These are phyloP conservation scores for Drosophila tristis DNA, from an alignment of 1,140 invertebrate genomes.

Conservation along the genomic window DNA sequence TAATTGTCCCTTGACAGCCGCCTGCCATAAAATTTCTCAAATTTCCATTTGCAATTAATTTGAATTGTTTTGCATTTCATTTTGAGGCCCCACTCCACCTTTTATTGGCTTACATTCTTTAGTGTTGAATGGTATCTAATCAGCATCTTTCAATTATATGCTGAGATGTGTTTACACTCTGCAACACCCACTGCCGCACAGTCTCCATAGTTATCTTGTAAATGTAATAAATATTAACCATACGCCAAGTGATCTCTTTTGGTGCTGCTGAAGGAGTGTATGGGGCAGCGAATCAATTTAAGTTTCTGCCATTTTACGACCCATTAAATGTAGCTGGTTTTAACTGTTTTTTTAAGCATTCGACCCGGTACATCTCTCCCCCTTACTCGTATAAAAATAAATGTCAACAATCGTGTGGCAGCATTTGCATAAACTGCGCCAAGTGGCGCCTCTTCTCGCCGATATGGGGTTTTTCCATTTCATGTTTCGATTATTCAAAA, in stretches of 20 bases:
- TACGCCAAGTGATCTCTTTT: slow-evolving; percentile 25
- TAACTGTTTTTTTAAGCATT: background rate
- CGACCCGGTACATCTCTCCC: no score
- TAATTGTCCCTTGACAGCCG: no score
- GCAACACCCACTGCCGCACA: background rate
- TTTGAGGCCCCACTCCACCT: background rate
- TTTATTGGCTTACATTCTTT: background rate
- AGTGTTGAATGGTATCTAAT: slow-evolving; percentile 31
- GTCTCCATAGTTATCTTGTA: background rate
- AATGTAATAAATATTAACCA: slow-evolving; percentile 32
- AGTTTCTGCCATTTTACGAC: slow-evolving; percentile 25
- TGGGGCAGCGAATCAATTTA: slow-evolving; percentile 38
- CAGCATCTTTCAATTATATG: slow-evolving; percentile 54
- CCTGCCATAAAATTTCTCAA: slow-evolving; percentile 24
- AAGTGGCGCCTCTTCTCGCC: background rate
- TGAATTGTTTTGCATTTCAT: slow-evolving; percentile 32
- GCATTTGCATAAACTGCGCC: slow-evolving; percentile 38
- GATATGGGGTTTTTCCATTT: slow-evolving; percentile 7
- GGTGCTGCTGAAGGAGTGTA: slow-evolving; percentile 30
- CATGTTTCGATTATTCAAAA: slow-evolving; percentile 38
- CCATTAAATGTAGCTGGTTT: slow-evolving; percentile 13
- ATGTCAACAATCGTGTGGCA: slow-evolving; percentile 35
- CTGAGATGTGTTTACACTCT: slow-evolving; percentile 41
- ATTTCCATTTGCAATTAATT: slow-evolving; percentile 56
- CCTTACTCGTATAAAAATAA: slow-evolving; percentile 10